Base-by-base conservation (phyloP, 2,797 vertebrate species). In the Hozukius guyotensis region DNA sequence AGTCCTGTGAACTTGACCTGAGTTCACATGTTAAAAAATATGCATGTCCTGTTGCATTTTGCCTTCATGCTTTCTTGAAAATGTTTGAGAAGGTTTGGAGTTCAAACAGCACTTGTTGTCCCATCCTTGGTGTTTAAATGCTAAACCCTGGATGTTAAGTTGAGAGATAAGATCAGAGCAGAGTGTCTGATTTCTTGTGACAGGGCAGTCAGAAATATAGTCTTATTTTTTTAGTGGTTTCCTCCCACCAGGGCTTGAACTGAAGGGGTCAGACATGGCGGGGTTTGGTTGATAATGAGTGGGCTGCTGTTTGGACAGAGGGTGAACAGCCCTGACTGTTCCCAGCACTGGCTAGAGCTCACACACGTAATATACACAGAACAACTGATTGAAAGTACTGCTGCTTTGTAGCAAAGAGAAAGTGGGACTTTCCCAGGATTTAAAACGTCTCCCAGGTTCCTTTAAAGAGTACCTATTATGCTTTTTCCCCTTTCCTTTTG, bases 271-370 rank as follows among this genome's bases (percentile, higher is more conserved):
- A 84, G 75, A 79, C 82, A 67, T 64, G 64, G 52, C 77, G 38
- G 70, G 79, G 49, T 70, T 72, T 82, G 57, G 29, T 70, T 89
- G 78, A 85, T 91, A 79, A 88, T 86, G 80, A 92, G 75, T 72
- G 76, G 77, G 81, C 78, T 80, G 79, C 76, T 82, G 85, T 91
- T 91, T 84, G 81, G 82, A 85, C 69, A 77, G 81, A 78, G 79
- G 56, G 75, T 80, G 81, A 87, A 78, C 84, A 82, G 81, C 81
- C 73, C 73, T 75, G 78, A 75, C 73, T 71, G 79, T 92, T 93
- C 83, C 72, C 85, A 91, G 77, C 66, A 60, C 42, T 76, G 62
- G 6, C 34, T 29, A 8, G 6, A 72, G 13, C 27, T 52, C 57
- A 61, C 56, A 57, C 13, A 72, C 32, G 18, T 46, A 18, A 22